Evolutionary conservation across 2,113 vertebrate species (phyloP), one percentile per base, ranked within the genome.

Genomic region (Limanda limanda): DNA sequence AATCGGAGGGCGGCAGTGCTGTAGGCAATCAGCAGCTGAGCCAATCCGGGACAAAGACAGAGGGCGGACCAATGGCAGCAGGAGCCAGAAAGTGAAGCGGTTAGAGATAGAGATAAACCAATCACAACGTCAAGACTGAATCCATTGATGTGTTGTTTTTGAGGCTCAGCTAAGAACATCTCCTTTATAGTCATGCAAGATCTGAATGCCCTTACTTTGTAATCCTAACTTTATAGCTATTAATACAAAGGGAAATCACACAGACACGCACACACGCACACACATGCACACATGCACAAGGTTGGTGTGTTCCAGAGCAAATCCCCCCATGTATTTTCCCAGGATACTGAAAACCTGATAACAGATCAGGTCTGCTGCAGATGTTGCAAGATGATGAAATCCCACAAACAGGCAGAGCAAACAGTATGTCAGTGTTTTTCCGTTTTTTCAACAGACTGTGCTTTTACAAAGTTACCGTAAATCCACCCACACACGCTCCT

Each of bases 61-160:
- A 42, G 42, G 21, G 68, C 6, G 31, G 71, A 13, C 91, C 90
- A 93, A 90, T 91, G 7, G 73, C 78, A 68, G 86, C 76, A 58
- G 56, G 74, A 71, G 81, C 60, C 69, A 63, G 76, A 86, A 24
- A 68, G 24, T 21, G 64, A 76, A 85, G 84, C 84, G 83, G 89
- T 86, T 90, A 81, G 90, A 91, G 90, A 93, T 91, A 91, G 87
- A 86, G 84, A 76, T 72, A 58, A 84, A 88, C 87, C 91, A 91
- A 90, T 92, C 87, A 89, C 51, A 72, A 57, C 7, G 15, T 57
- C 12, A 21, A 68, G 86, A 68, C 8, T 68, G 62, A 76, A 79
- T 74, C 76, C 67, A 82, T 42, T 83, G 81, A 81, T 84, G 81
- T 84, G 78, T 90, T 92, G 88, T 89, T 91, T 86, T 82, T 82